Conservation (phyloP, 2,113 vertebrate genomes). For the Oreochromis aureus region DNA sequence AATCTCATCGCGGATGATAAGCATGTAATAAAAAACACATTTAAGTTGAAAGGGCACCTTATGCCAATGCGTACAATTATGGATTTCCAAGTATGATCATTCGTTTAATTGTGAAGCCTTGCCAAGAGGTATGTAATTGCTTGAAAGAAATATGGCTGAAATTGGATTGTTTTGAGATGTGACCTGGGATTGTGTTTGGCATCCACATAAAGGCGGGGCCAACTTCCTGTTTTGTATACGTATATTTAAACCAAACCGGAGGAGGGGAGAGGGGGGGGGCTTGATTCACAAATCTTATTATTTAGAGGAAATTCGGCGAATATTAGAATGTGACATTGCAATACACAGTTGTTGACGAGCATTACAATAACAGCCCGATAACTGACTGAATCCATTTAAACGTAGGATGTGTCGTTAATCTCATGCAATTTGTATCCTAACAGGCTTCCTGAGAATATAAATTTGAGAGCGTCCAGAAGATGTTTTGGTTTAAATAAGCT, state of each 20-base stretch:
- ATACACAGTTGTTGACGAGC: not conserved
- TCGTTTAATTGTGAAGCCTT: conserved; percentile 68
- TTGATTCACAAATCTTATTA: not conserved
- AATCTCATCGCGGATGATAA: conserved; percentile 64
- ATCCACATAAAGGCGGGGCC: conserved; percentile 10
- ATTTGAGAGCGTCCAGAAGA: not conserved
- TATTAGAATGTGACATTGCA: not conserved
- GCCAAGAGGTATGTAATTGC: conserved; percentile 70
- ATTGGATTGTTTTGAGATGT: conserved; percentile 38
- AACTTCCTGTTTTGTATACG: conserved; percentile 37
- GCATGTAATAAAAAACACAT: conserved; percentile 71
- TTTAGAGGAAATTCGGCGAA: not conserved
- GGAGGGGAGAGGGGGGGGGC: not conserved
- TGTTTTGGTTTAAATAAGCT: conserved; percentile 11
- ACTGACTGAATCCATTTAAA: not conserved
- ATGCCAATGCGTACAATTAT: conserved; percentile 67
- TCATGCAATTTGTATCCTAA: not conserved
- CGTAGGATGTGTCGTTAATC: not conserved
- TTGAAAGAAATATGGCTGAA: conserved; percentile 49
- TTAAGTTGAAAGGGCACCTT: conserved; percentile 64
- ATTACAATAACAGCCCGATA: not conserved
- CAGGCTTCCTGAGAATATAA: not conserved
- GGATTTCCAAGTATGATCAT: conserved; percentile 70
- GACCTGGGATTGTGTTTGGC: conserved; percentile 10
- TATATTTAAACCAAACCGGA: not conserved